Base-by-base conservation (phyloP, 1,140 invertebrate genomes). In the Ridgeia piscesae region DNA sequence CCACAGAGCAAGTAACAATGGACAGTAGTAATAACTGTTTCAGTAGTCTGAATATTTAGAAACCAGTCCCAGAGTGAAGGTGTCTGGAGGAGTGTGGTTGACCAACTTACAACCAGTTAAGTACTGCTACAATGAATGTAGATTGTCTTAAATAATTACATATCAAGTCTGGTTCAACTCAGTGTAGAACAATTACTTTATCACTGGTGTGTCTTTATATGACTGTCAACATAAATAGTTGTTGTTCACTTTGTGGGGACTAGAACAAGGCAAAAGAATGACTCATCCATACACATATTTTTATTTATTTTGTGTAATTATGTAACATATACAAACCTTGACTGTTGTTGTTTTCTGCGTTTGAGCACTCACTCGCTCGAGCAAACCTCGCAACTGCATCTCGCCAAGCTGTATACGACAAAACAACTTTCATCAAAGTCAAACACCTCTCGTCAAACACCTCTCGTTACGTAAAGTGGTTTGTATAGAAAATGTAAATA, bases 351-450 rank as follows among this genome's bases (percentile, higher is more conserved):
- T 96, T 94, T 97, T 98, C 94, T 96, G 97, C 95, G 97, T 98
- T 95, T 98, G 98, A 94, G 97, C 97, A 96, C 97, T 99, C 33
- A 99, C 97, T 95, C 97, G 97, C 96, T 99, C 98, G 91, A 99
- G 96, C 50, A 99, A 96, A 94, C 97, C 97, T 92, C 98, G 98
- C 31, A 99, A 96, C 95, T 99, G 98, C 93, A 97, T 96, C 96
- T 99, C 98, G 91, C 97, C 97, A 93, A 99, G 97, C 96, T 96
- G 34, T 27, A 50, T 34, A n/a, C 35, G 34, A 77, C 58, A 77
- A 77, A 77, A 77, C 17, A 77, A 77, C 58, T 2, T 21, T 27
- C 17, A 77, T 77, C 58, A 77, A 77, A 77, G 17, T 77, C 58
- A 77, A 77, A 77, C 58, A 77, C 17, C 42, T 42, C 4, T 6